These are phyloP conservation scores for Danio kyathit DNA, from an alignment of 2,797 vertebrate species.

Conservation along the genomic window DNA sequence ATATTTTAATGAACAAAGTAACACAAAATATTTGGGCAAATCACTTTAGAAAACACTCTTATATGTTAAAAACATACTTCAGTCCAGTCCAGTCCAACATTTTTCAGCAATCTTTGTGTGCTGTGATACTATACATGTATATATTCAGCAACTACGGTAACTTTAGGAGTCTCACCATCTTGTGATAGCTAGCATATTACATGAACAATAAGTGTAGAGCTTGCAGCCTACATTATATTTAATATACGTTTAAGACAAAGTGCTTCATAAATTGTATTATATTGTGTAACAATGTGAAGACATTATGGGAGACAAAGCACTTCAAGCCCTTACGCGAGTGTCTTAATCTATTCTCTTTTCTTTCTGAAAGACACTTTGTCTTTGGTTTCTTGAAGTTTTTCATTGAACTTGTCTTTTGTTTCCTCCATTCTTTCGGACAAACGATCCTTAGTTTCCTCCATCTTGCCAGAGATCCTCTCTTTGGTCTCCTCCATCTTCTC, in stretches of 20 bases:
- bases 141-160: background rate
- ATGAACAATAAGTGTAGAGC: background rate
- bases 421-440: conserved; percentile 90
- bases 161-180: background rate
- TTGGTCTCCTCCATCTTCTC: conserved; percentile 96
- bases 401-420: conserved; percentile 72
- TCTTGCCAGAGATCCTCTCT: conserved; percentile 87
- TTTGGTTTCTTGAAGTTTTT: conserved; percentile 82
- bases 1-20: background rate
- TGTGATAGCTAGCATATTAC: background rate
- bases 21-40: background rate
- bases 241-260: background rate
- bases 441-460: conserved; percentile 92
- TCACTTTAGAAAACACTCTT: conserved; percentile 6
- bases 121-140: background rate
- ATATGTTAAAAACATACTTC: background rate
- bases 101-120: background rate
- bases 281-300: background rate
- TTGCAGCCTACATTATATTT: background rate
- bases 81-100: background rate
- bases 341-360: conserved; percentile 45
- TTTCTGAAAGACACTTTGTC: conserved; percentile 82
- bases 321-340: background rate
- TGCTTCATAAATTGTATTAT: background rate
- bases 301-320: background rate